These are phyloP conservation scores for Dolichomitus sp. DNA, from an alignment of 2,888 invertebrate species.

Conservation along the genomic window DNA sequence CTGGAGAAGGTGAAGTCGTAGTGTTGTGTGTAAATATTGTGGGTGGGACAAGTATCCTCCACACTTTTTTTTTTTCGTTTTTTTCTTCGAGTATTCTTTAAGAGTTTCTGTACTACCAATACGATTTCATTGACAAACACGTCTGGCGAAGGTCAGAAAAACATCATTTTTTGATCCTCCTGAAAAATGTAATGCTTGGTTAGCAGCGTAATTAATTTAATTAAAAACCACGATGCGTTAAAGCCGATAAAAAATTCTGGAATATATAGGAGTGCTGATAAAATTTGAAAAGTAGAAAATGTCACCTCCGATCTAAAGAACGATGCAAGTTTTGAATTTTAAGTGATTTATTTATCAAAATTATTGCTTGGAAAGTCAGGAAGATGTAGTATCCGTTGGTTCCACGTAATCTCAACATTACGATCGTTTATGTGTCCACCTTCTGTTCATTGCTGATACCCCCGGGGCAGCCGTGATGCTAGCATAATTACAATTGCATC, in stretches of 20 bases:
- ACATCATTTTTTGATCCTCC: background rate
- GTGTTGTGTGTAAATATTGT: slow-evolving; percentile 80
- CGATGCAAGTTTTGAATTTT: background rate
- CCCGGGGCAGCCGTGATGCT: slow-evolving; percentile 24
- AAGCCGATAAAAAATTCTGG: background rate
- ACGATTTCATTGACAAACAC: slow-evolving; percentile 74
- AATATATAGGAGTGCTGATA: background rate
- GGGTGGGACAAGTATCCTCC: slow-evolving; percentile 74
- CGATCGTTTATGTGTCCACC: slow-evolving; percentile 9
- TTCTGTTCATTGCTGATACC: slow-evolving; percentile 30
- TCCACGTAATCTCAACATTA: slow-evolving; percentile 11
- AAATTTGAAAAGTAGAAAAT: background rate
- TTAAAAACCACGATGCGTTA: background rate
- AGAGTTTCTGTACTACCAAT: slow-evolving; percentile 72
- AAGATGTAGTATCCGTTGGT: background rate
- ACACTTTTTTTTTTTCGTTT: slow-evolving; percentile 69
- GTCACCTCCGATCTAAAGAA: background rate
- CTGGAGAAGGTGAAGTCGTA: slow-evolving; percentile 57
- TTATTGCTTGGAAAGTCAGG: slow-evolving; percentile 2
- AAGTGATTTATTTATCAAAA: background rate
- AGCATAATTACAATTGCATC: slow-evolving; percentile 35
- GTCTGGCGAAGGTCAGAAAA: slow-evolving; percentile 38
- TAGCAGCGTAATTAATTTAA: background rate
- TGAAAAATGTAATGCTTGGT: background rate
- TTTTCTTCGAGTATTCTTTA: slow-evolving; percentile 54